These are phyloP conservation scores for Proteles cristata DNA, from an alignment of 2,113 vertebrate genomes.

Conservation along the genomic window DNA sequence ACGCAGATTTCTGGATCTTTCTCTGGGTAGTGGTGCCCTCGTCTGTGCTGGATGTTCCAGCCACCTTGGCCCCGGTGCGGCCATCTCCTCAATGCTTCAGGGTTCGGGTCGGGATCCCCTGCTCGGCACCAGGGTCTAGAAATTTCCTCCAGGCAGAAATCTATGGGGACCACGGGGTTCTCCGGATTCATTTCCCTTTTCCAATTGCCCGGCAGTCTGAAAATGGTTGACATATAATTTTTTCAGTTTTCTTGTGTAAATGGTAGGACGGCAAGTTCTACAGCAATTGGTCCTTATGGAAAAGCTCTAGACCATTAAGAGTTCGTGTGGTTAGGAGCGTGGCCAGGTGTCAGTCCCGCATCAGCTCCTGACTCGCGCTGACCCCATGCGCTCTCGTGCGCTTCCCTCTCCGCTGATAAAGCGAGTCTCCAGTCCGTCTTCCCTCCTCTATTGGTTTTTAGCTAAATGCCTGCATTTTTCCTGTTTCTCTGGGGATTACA, in stretches of 20 bases:
- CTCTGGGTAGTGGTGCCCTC: not conserved
- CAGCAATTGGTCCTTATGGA: not conserved
- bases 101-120: not conserved
- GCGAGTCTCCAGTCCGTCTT: not conserved
- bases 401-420: not conserved
- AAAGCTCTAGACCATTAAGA: not conserved
- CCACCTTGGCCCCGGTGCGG: accelerated
- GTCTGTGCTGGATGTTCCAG: accelerated
- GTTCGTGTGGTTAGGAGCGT: accelerated
- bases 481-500: not conserved
- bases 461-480: not conserved
- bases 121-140: not conserved
- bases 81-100: not conserved
- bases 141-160: not conserved
- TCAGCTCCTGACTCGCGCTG: accelerated
- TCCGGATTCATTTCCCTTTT: not conserved
- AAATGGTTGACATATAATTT: not conserved
- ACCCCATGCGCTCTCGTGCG: accelerated
- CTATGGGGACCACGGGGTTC: not conserved
- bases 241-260: not conserved
- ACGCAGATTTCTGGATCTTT: accelerated
- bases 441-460: not conserved
- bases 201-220: not conserved
- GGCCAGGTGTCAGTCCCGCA: accelerated
- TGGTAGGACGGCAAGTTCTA: not conserved